Base-by-base conservation (phyloP, 2,888 invertebrate species). In the Nesidiocoris tenuis region DNA sequence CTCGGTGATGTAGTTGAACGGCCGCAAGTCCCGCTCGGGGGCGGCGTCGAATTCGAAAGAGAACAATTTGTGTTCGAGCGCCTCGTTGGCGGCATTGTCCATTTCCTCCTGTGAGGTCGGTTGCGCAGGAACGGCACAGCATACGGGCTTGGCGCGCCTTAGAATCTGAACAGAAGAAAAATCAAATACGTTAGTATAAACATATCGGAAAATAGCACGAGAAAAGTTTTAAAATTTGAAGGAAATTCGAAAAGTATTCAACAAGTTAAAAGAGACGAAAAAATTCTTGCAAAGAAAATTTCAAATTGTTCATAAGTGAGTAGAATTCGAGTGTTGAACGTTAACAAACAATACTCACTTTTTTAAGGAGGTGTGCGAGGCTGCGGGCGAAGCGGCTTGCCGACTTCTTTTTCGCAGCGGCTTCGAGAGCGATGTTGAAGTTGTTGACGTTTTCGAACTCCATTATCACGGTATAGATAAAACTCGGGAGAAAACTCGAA, bases 401-500 rank as follows among this genome's bases (percentile, higher is more conserved):
- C 22, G 63, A 76, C 56, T 74, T 77, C 72, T 78, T 77, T 61
- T 71, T 76, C 21, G 65, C 59, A 22, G 75, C 67, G 18, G 75
- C 76, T 74, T 78, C 78, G 67, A 78, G 76, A 65, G 78, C 78
- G 75, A 78, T 55, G 78, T 78, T 78, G 77, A 75, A 61, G 75
- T 78, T 78, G 78, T 78, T 78, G 63, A 77, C 78, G 76, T 78
- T 78, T 75, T 78, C 78, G 71, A 76, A 78, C 61, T 78, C 78
- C 78, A 78, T 78, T 22, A 54, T 65, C n/a, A 25, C 24, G 54
- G 56, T 56, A 65, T 21, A 22, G 17, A 17, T 17, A 5, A 17
- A 63, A 18, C 18, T 16, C 16, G 16, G 21, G 61, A n/a, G 17
- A 63, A 65, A 65, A 65, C 39, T 23, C 39, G 65, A 18, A 22